Evolutionary conservation across 2,888 invertebrate genomes (phyloP), one percentile per base, ranked within the genome.

Genomic region (Morpho achilles): DNA sequence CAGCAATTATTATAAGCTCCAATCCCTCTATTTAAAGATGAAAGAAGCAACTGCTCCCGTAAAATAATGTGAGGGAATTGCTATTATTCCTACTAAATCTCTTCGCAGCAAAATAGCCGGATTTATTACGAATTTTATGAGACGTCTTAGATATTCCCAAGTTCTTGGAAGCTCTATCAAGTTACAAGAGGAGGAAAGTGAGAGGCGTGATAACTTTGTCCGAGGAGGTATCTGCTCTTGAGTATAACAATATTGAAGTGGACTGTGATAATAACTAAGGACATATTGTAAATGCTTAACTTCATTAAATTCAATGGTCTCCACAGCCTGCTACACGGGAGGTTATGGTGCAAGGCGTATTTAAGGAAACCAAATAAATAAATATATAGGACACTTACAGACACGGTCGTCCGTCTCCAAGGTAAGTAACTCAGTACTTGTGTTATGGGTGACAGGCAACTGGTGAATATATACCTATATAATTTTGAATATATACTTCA

Each of bases 91-190:
- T 39, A 98, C 97, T 72, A 99, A 99, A 88, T 96, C 97, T 59
- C 93, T 99, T 68, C 94, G 99, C 72, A 99, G 99, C 89, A 98
- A 99, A 91, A 99, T 99, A 82, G 99, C 99, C 80, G 99, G 99
- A 70, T 99, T 99, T 90, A 98, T 99, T 62, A 99, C 99, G 65
- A 99, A 99, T 92, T 94, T 99, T 91, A 99, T 99, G 99, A 98
- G 99, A 82, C 95, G 99, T 77, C 95, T 99, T 71, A 96, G 99
- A 76, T 96, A 97, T 84, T 99, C 98, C 22, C 99, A 99, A 84
- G 99, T 99, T 32, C 94, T 99, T 76, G 99, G 99, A 67, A 99
- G 99, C 85, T 99, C 99, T 68, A 99, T 99, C 86, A 99, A 99
- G 84, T 92, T 99, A 70, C 99, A 99, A 90, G 99, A 99, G 87